Percentiles rank a stretch among this genome's conserved stretches.
phyloP scores from a whole-genome alignment of 2,113 vertebrate species.

The Arothron firmamentum region DNA sequence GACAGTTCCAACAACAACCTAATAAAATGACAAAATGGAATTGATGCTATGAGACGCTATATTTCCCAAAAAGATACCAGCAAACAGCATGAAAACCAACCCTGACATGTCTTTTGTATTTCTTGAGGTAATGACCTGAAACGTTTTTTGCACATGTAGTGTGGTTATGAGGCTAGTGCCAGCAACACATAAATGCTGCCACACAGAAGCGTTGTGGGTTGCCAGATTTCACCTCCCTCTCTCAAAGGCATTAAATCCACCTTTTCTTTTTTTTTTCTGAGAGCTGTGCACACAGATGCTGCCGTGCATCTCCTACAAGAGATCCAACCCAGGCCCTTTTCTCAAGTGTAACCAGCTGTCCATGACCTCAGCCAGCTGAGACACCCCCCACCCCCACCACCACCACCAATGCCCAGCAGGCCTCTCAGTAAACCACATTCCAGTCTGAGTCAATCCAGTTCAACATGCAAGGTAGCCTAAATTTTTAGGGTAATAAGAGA shows the following conservation, averaged over 20 bases:
- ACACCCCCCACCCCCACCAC: constrained; percentile 23
- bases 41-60: too few relatives aligned
- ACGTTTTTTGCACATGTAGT: not conserved
- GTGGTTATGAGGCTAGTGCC: constrained; percentile 7
- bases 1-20: too few relatives aligned
- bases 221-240: constrained; percentile 14
- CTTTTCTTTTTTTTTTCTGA: constrained; percentile 22
- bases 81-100: too few relatives aligned
- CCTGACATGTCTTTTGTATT: not conserved
- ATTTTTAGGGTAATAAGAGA: constrained; percentile 72
- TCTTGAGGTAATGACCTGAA: not conserved
- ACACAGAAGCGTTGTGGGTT: not conserved
- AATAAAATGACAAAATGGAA: too few relatives aligned
- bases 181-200: not conserved
- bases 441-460: constrained; percentile 45
- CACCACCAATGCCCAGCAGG: constrained; percentile 39
- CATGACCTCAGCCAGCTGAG: constrained; percentile 53
- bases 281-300: constrained; percentile 23
- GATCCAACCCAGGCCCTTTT: constrained; percentile 49
- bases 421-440: constrained; percentile 46
- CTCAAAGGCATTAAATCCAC: constrained; percentile 14
- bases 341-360: constrained; percentile 65
- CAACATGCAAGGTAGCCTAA: constrained; percentile 64
- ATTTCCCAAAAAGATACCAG: too few relatives aligned
- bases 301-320: constrained; percentile 28